Percentiles rank a stretch among this genome's conserved stretches.
phyloP scores from a whole-genome alignment of 2,113 vertebrate species.

The Mustela lutreola region DNA sequence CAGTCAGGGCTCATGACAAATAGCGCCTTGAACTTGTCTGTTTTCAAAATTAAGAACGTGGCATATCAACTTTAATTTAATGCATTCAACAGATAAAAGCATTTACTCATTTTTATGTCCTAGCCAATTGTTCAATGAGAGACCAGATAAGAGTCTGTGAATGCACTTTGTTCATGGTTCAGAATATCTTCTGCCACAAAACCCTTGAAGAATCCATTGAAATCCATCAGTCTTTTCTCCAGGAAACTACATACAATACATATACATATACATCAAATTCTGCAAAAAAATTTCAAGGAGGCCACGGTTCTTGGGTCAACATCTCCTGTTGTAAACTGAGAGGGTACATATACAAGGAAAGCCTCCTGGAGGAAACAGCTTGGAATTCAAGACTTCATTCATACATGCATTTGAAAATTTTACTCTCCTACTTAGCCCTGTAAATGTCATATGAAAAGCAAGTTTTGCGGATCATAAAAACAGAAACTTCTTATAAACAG shows the following conservation, averaged over 20 bases:
- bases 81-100: not conserved
- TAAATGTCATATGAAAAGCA: not conserved
- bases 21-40: not conserved
- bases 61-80: not conserved
- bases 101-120: not conserved
- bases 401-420: not conserved
- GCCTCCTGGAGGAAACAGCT: not conserved
- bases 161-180: not conserved
- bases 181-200: not conserved
- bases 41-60: not conserved
- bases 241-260: not conserved
- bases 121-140: not conserved
- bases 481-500: not conserved
- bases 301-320: not conserved
- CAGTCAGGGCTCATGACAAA: not conserved
- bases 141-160: not conserved
- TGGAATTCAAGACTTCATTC: not conserved
- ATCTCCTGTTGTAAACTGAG: not conserved
- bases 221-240: not conserved
- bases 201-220: not conserved
- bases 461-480: not conserved
- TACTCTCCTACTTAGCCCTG: not conserved
- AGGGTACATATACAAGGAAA: not conserved
- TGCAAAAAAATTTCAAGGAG: not conserved
- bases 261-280: not conserved